Evolutionary conservation across 2,797 vertebrate species (phyloP).

Genomic region (Clarias fuscus): DNA sequence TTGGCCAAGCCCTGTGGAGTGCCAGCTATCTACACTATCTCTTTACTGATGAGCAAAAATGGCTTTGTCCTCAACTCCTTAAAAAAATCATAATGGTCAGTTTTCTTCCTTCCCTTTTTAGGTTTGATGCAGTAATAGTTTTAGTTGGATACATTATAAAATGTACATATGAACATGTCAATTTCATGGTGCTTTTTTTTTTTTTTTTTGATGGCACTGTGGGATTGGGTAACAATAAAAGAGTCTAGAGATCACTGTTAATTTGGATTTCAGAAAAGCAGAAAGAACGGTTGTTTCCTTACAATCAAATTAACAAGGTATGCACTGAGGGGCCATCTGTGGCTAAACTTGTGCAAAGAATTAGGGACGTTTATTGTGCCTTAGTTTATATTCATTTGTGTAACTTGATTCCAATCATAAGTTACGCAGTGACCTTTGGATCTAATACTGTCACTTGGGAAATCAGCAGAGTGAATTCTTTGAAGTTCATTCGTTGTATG

Average conservation of each 20-base stretch:
- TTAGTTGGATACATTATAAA: conserved; percentile 90
- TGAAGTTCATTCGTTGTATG: conserved; percentile 2
- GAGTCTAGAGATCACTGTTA: not conserved
- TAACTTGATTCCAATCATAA: conserved; percentile 32
- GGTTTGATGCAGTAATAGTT: conserved; percentile 88
- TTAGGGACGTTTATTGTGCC: conserved; percentile 24
- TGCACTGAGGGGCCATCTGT: conserved; percentile 1
- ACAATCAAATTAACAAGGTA: conserved; percentile 13
- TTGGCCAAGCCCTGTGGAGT: conserved; percentile 32
- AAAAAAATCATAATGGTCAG: conserved; percentile 51
- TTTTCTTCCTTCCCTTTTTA: conserved; percentile 52
- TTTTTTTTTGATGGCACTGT: conserved; percentile 47
- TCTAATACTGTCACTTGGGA: conserved; percentile 22
- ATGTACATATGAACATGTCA: conserved; percentile 76
- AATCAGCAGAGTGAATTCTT: conserved; percentile 16
- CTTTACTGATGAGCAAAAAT: conserved; percentile 47
- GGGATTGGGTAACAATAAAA: conserved; percentile 30
- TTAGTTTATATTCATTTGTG: conserved; percentile 19
- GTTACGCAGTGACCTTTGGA: conserved; percentile 15
- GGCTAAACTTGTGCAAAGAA: conserved; percentile 18
- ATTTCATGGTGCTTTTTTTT: conserved; percentile 55
- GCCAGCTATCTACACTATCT: conserved; percentile 5
- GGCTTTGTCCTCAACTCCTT: conserved; percentile 66
- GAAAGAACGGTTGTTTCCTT: conserved; percentile 21
- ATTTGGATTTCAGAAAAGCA: not conserved